Base-by-base conservation (phyloP, 2,113 vertebrate genomes). In the Callionymus lyra region DNA sequence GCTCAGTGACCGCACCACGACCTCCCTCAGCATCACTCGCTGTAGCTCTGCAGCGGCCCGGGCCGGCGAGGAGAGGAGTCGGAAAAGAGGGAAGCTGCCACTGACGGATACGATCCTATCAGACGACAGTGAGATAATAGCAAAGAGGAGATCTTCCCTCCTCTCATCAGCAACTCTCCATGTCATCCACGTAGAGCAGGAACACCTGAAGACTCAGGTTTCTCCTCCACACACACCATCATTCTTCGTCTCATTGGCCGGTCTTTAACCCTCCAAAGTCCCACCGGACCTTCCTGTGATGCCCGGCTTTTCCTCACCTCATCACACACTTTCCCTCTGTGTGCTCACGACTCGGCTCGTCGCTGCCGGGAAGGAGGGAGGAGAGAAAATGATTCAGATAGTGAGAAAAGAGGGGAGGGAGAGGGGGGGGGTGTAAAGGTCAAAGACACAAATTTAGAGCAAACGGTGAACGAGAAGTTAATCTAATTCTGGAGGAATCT, bases 1-100 rank as follows among this genome's bases (percentile, higher is more conserved):
- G 80, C 46, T 65, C 79, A 63, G 50, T 86, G 86, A 85, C 86
- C 86, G 74, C 61, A 56, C 55, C 2, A n/a, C 63, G 63, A 83
- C 74, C 74, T 77, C 68, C 44, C 59, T 63, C 58, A 34, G 47
- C 70, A 63, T 48, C 45, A 9, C 43, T 42, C 40, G 39, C 60
- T 27, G 51, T n/a, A n/a, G n/a, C 31, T 9, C 42, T 8, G 9
- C 3, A 16, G 6, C 16, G 13, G 6, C 3, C 18, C 17, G 38
- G 6, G 16, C 11, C 2, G 36, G 41, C 38, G 21, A 16, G 33
- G 43, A 31, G 15, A 16, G 53, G 27, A 38, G 14, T 12, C 13
- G 38, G 19, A 9, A 19, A 33, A 18, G 41, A 50, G 45, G n/a
- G 31, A 44, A 43, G 41, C 31, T 60, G 41, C 31, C 47, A 18